These are phyloP conservation scores for Micromussa lordhowensis DNA, from an alignment of 92 coral and sea anemone genomes.

Conservation along the genomic window DNA sequence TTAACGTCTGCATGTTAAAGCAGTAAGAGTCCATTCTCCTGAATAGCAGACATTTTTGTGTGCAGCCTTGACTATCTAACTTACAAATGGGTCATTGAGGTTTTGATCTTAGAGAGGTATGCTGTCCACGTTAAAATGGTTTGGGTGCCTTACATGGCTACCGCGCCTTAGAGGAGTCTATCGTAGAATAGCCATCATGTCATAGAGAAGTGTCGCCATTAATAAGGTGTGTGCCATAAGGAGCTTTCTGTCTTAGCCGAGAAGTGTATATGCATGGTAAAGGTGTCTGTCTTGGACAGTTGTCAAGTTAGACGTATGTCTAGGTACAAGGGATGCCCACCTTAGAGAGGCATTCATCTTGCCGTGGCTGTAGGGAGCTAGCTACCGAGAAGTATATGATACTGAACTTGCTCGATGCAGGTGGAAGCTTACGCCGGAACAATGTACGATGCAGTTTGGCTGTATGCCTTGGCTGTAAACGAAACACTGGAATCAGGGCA, in stretches of 20 bases:
- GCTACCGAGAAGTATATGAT: background rate
- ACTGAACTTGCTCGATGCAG: constrained; percentile 17
- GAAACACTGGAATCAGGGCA: constrained; percentile 74
- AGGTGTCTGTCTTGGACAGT: too few species aligned
- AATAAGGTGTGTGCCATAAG: background rate
- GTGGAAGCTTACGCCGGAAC: constrained; percentile 90
- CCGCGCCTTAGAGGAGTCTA: background rate
- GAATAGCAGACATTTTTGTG: background rate
- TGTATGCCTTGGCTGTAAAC: constrained; percentile 81
- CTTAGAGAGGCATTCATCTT: background rate
- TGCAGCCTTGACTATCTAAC: background rate
- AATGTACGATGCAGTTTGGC: constrained; percentile 85
- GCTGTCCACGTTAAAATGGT: background rate
- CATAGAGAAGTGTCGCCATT: background rate
- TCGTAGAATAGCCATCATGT: background rate
- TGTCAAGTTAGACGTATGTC: too few species aligned
- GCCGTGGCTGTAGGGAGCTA: background rate
- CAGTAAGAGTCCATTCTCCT: background rate
- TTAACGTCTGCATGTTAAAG: too few species aligned
- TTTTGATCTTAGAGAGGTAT: too few species aligned
- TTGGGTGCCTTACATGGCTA: background rate
- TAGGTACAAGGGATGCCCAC: background rate
- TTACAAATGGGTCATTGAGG: background rate
- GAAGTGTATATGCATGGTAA: too few species aligned
- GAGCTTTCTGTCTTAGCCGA: background rate